Base-by-base conservation (phyloP, 2,797 vertebrate genomes). In the Etheostoma perlongum region DNA sequence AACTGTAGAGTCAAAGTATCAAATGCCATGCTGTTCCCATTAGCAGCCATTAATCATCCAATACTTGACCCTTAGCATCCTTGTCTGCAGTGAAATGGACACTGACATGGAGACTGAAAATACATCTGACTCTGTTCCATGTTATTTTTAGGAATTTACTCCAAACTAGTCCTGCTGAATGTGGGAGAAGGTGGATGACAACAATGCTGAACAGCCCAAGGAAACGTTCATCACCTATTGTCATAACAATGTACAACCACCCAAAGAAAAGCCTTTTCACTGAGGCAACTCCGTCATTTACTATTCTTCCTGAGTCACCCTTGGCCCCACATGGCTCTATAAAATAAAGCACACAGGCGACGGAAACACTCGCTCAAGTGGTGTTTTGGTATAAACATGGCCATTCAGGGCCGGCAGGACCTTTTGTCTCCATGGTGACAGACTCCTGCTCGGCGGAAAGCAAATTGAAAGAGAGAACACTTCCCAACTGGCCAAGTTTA, bases 371-470 rank as follows among this genome's bases (percentile, higher is more conserved):
- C 57, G 27, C 79, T 83, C 74, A 82, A 81, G 66, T 75, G 54
- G 58, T 75, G 75, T 84, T 91, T 87, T 88, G 88, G 85, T 92
- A 67, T 82, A 71, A 90, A 90, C 49, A 44, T 76, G 72, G 76
- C 87, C 81, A 81, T 88, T 89, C 85, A 85, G 46, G 42, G 53
- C 57, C 25, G 2, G 48, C 67, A 67, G 75, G 75, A 84, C 76
- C 85, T 76, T 74, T 71, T 33, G 74, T 89, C 63, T 82, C 91
- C 79, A 88, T 87, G 83, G 89, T 61, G 79, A 91, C 78, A 86
- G 80, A 83, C 84, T 90, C 76, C 65, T 27, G 63, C 64, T 72
- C 27, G 61, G 78, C 66, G 21, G 84, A 88, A 80, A 84, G 84
- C 51, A 2, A 72, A 71, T 79, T 54, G 72, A 81, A 76, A 85